A percentile compares a stretch with the other conserved stretches of the same genome.
These are phyloP conservation scores for Dromius quadrimaculatus DNA, from an alignment of 2,888 invertebrate species.

Conservation along the genomic window DNA sequence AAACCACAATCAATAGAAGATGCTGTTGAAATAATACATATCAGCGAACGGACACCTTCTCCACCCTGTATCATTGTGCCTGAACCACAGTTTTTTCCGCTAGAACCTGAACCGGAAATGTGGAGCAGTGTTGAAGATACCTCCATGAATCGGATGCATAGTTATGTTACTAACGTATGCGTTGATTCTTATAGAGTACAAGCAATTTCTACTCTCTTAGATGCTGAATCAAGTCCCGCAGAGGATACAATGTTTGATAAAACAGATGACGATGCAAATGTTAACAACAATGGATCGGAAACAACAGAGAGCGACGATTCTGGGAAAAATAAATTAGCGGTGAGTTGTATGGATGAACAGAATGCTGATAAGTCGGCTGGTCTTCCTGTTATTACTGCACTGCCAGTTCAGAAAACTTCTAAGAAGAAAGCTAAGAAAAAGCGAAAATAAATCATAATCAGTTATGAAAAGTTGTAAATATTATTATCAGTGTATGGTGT, in stretches of 20 bases:
- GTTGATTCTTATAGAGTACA: slow-evolving; percentile 58
- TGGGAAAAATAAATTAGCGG: slow-evolving; percentile 59
- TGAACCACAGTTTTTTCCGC: slow-evolving; percentile 55
- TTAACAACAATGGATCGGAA: slow-evolving; percentile 70
- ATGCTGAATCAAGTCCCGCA: slow-evolving; percentile 62
- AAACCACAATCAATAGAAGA: slow-evolving; percentile 50
- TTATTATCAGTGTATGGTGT: slow-evolving; percentile 47
- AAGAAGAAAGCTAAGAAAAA: slow-evolving; percentile 73
- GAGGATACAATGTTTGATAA: slow-evolving; percentile 68
- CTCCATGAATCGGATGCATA: slow-evolving; percentile 16
- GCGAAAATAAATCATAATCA: slow-evolving; percentile 69
- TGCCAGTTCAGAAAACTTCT: slow-evolving; percentile 62
- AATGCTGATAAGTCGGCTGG: slow-evolving; percentile 62
- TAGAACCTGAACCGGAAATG: slow-evolving; percentile 55
- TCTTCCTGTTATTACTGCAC: slow-evolving; percentile 53
- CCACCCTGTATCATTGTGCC: slow-evolving; percentile 33
- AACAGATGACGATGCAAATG: slow-evolving; percentile 72
- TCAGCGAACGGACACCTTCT: neutral
- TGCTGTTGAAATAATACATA: slow-evolving; percentile 39
- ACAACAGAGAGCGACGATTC: slow-evolving; percentile 72
- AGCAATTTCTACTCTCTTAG: slow-evolving; percentile 51
- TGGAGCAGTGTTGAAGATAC: slow-evolving; percentile 46
- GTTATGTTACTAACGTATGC: slow-evolving; percentile 66
- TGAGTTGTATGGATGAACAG: slow-evolving; percentile 65
- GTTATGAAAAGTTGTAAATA: slow-evolving; percentile 48